phyloP scores from a whole-genome alignment of 2,797 vertebrate genomes.

The Mus spretus region DNA sequence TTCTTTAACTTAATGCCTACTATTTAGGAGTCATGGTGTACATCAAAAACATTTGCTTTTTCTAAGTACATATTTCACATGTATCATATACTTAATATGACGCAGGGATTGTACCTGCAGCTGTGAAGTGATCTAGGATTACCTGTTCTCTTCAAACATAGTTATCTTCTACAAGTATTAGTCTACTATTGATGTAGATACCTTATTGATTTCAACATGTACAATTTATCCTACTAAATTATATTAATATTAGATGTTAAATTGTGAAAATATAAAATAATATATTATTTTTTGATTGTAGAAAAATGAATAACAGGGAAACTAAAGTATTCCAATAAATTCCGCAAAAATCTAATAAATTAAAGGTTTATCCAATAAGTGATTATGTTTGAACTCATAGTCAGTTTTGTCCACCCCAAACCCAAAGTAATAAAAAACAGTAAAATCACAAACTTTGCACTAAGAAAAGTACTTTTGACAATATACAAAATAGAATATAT shows the following conservation, averaged over 20 bases:
- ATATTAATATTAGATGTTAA: not conserved
- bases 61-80: not conserved
- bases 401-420: not conserved
- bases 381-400: not conserved
- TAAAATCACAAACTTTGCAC: not conserved
- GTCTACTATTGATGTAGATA: not conserved
- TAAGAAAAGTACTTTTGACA: not conserved
- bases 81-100: not conserved
- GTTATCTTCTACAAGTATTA: not conserved
- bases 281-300: not conserved
- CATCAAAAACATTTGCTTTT: not conserved
- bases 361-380: not conserved
- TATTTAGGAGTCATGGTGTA: not conserved
- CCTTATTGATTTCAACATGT: not conserved
- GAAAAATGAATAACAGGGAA: not conserved
- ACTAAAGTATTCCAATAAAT: not conserved
- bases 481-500: not conserved
- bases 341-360: not conserved
- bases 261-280: not conserved
- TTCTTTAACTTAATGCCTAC: slow-evolving; percentile 19
- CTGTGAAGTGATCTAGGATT: not conserved
- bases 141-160: not conserved
- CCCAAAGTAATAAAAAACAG: not conserved
- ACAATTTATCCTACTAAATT: not conserved
- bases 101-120: not conserved